Base-by-base conservation (phyloP, 2,888 invertebrate genomes). In the Vesta saturnalis region DNA sequence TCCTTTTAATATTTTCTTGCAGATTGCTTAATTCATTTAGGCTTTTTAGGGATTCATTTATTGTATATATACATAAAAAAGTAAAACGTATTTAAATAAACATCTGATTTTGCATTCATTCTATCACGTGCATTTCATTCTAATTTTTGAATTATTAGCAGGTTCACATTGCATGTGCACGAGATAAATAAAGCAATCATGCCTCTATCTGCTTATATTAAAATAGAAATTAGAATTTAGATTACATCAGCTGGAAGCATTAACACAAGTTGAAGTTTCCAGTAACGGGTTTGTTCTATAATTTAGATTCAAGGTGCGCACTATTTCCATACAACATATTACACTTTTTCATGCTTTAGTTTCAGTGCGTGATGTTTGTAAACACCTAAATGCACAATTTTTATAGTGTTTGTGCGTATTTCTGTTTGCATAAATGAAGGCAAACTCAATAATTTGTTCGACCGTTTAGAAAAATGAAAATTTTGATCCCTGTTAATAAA, bases 1-100 rank as follows among this genome's bases (percentile, higher is more conserved):
- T 55, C 65, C 62, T 49, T 69, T 64, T 62, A 61, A 60, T 68
- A 68, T 52, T 59, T 63, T 68, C 52, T 60, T 68, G 63, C 55
- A 23, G 47, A 59, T 21, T 64, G 68, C 68, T 64, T 68, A 68
- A 30, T 56, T 68, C 68, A 68, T 68, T 30, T 23, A 35, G 58
- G 64, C 64, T 64, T 64, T 30, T 59, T 59, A 64, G 59, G 59
- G 55, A 52, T 59, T 47, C 64, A 64, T 64, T 59, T 59, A 14
- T 30, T 56, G 23, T 49, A 49, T 15, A 49, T 49, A 39, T n/a
- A 49, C 5, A 49, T 15, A 43, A 8, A 43, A 43, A 43, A 43
- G 10, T 8, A 43, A 43, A 12, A n/a, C 14, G 10, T 6, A 30
- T 30, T 5, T 18, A 18, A 49, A n/a, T 1, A 39, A n/a, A 39